Base-by-base conservation (phyloP, 2,113 vertebrate species). In the Rhinolophus sinicus region DNA sequence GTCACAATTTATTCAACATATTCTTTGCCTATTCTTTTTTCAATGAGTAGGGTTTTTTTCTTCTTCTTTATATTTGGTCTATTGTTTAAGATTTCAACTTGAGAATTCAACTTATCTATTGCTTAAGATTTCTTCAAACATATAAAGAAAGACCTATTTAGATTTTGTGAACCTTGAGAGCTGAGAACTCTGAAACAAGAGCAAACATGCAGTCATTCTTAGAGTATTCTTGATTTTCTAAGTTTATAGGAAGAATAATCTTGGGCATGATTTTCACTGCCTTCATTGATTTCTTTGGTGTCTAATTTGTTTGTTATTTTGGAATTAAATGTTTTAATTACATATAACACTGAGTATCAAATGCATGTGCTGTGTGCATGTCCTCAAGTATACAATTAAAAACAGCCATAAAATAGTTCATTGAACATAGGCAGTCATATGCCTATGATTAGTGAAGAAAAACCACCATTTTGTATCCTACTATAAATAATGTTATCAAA, bases 101-200 rank as follows among this genome's bases (percentile, higher is more conserved):
- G 19, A 77, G 22, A 81, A 86, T 93, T 75, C 69, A 58, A 35
- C 11, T 13, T 83, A 47, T 52, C 70, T 84, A 92, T 8, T 80
- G 18, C 56, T 85, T 95, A 94, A 92, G 33, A 54, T 88, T 90
- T 82, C 58, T 95, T 76, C 16, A 85, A 28, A 95, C 4, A 77
- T 77, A 83, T 28, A 44, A 44, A 44, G 40, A 56, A 88, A 88
- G 15, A 88, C 15, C 18, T 72, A 13, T 81, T 58, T 65, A 3
- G 11, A 80, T 80, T 90, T n/a, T 90, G 40, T 93, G 47, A 90
- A 82, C 4, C 30, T 47, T 62, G 16, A 21, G 40, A 92, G 11
- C 64, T 75, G 10, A 94, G 40, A 94, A 88, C 33, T 94, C n/a
- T 84, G 64, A 92, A 92, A 78, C 18, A 85, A 73, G 6, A 73